Evolutionary conservation across 92 coral and sea anemone genomes (phyloP).

Genomic region (Palythoa grandiflora): DNA sequence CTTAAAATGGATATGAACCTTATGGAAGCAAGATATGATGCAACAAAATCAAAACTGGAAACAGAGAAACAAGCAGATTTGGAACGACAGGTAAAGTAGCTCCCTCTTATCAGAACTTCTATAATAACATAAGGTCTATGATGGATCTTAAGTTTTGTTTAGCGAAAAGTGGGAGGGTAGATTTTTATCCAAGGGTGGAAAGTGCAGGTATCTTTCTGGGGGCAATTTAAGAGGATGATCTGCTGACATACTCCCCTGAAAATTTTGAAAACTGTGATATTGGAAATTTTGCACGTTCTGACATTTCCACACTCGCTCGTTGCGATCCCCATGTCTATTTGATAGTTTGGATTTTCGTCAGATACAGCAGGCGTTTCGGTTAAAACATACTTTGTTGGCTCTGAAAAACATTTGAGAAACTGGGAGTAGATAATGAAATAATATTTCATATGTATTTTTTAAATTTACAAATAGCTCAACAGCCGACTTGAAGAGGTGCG

Average conservation of each 20-base stretch:
- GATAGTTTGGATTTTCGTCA: no score
- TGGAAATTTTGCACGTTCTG: no score
- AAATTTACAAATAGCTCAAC: conserved; percentile 61
- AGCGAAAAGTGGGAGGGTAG: no score
- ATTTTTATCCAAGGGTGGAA: no score
- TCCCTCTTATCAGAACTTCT: background rate
- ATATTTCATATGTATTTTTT: background rate
- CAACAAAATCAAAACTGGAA: conserved; percentile 90
- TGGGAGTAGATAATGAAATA: background rate
- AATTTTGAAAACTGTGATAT: no score
- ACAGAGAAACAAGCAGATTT: conserved; percentile 94
- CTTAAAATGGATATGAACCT: conserved; percentile 93
- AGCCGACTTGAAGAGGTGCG: conserved; percentile 84
- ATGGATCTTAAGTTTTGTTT: no score
- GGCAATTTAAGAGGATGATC: no score
- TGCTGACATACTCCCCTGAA: no score
- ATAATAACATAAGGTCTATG: background rate
- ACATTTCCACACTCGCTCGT: no score
- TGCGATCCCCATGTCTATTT: no score
- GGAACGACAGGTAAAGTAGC: conserved; percentile 82
- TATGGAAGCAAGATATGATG: conserved; percentile 95
- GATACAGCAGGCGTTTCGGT: no score
- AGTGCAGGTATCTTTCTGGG: no score
- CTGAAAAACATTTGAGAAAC: background rate
- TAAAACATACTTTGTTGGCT: background rate